Evolutionary conservation across 2,797 vertebrate genomes (phyloP), one percentile per base, ranked within the genome.

Genomic region (Sebastes elongatus): DNA sequence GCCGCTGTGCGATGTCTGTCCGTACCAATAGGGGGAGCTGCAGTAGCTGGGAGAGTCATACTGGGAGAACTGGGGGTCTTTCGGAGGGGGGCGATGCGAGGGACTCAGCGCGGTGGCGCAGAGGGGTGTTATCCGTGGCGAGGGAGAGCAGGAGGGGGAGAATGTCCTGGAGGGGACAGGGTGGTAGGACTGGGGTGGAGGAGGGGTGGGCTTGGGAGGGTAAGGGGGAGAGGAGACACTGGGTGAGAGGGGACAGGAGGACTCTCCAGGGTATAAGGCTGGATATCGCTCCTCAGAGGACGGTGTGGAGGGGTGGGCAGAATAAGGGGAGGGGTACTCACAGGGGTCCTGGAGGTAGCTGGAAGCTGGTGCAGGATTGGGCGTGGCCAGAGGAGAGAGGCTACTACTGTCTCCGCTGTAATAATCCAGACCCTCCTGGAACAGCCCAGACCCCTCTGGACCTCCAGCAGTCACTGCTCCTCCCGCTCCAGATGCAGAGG

Each of bases 391-490:
- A 10, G 98, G 97, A 76, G 98, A 99, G 93, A 99, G 97, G 91
- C 98, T 99, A 93, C 98, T 99, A 93, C 97, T 99, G 90, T 99
- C 99, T 76, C 98, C 98, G 0, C 98, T 99, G 88, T 99, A 99
- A 91, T 99, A 99, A 95, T 99, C 98, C 91, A 99, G 93, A 84
- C 97, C 97, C 90, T 99, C 98, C 85, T 97, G 98, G 95, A 97
- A 99, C 68, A 97, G 93, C 0, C 95, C 97, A 66, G 92, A 89
- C 3, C 83, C 87, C 14, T 94, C 93, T 23, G 86, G 87, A 72
- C 92, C 93, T 62, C 93, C 91, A 75, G 93, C 80, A 56, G 91
- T 77, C 63, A 88, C 78, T 88, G 96, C 84, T 55, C 68, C 90
- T 64, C 88, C 78, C 87, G 96, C 85, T 55, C 68, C 90, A 30